Percentiles rank a stretch among this genome's conserved stretches.
Evolutionary conservation across 2,888 invertebrate genomes (phyloP).

Genomic region (Pelosia muscerda): DNA sequence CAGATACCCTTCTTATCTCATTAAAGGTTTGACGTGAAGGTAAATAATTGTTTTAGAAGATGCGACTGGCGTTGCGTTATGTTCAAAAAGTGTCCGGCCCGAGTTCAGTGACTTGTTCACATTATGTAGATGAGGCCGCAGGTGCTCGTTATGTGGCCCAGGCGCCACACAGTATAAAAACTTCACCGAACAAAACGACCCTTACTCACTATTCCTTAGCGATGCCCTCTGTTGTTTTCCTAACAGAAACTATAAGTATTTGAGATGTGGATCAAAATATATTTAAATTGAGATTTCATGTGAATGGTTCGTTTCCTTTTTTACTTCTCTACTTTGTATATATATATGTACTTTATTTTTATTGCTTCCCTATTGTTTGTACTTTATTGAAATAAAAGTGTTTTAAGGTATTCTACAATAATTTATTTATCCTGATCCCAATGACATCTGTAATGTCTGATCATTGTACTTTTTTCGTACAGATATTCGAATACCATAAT

Average conservation of each 20-base stretch:
- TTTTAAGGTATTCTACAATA: too few species aligned
- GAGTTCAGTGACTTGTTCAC: conserved; percentile 81
- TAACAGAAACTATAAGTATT: conserved; percentile 39
- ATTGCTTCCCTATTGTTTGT: neutral
- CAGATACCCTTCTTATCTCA: neutral
- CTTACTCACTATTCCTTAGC: conserved; percentile 75
- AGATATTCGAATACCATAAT: too few species aligned
- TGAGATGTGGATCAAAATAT: conserved; percentile 32
- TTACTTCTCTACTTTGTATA: neutral
- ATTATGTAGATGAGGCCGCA: conserved; percentile 85
- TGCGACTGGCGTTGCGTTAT: conserved; percentile 28
- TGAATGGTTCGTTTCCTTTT: neutral
- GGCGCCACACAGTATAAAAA: conserved; percentile 78
- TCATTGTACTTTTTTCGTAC: too few species aligned
- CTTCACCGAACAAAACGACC: conserved; percentile 78
- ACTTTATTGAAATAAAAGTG: too few species aligned
- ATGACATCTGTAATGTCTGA: too few species aligned
- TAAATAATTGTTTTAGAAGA: conserved; percentile 12
- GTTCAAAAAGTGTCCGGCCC: conserved; percentile 67
- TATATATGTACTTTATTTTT: neutral
- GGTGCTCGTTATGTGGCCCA: conserved; percentile 82
- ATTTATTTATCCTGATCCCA: too few species aligned
- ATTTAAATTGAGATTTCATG: conserved; percentile 8
- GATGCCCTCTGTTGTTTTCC: conserved; percentile 53
- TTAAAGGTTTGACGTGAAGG: neutral